Percentiles rank a stretch among this genome's conserved stretches.
Conservation (phyloP, 23 tunicate genomes). For the Pegea sp. region DNA sequence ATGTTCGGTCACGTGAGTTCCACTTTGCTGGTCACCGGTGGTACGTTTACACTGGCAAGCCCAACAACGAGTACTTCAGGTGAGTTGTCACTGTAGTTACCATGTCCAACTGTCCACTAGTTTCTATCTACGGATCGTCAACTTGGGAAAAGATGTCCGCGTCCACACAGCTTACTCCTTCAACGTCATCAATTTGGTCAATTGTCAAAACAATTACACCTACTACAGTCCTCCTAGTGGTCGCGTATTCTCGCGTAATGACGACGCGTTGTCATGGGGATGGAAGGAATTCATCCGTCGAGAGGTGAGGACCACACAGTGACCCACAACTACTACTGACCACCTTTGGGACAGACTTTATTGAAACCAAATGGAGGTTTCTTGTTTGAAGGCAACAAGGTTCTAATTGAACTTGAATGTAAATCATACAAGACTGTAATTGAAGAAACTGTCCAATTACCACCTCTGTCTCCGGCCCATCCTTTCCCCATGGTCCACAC, state of each 20-base stretch:
- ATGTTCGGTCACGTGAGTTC: constrained; percentile 82
- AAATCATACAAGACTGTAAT: constrained; percentile 60
- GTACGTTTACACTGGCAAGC: constrained; percentile 94
- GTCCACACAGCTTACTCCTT: constrained; percentile 84
- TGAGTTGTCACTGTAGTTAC: constrained; percentile 5
- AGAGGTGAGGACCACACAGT: constrained; percentile 28
- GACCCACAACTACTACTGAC: too few species aligned
- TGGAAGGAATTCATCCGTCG: constrained; percentile 95
- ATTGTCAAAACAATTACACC: constrained; percentile 77
- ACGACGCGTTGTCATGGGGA: constrained; percentile 98
- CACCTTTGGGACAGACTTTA: constrained; percentile 48
- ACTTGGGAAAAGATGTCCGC: constrained; percentile 77
- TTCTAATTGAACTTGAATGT: constrained; percentile 76
- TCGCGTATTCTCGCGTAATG: constrained; percentile 56
- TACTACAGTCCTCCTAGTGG: constrained; percentile 93
- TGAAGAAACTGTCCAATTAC: constrained; percentile 44
- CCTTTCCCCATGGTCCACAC: constrained; percentile 90
- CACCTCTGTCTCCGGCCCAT: constrained; percentile 35
- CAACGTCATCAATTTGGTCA: constrained; percentile 65
- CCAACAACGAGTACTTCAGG: constrained; percentile 91
- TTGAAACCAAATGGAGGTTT: constrained; percentile 91
- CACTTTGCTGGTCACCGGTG: constrained; percentile 96
- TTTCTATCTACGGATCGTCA: constrained; percentile 83
- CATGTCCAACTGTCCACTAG: constrained; percentile 12
- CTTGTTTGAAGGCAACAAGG: constrained; percentile 78